phyloP scores from a whole-genome alignment of 2,888 invertebrate species.

The Selenia dentaria region DNA sequence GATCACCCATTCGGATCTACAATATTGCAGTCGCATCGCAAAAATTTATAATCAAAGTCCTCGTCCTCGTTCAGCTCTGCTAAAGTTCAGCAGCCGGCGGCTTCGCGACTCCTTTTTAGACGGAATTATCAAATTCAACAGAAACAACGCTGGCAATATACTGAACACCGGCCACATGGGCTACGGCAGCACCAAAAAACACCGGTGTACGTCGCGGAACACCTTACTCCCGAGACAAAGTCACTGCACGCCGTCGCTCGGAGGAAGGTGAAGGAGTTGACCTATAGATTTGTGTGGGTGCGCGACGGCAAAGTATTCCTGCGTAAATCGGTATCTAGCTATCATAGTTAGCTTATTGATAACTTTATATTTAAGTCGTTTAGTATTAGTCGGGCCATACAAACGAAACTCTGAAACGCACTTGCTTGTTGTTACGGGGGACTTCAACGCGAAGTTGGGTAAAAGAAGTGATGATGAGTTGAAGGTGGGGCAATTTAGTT shows the following conservation, averaged over 20 bases:
- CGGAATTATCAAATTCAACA: too few species aligned
- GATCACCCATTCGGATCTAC: not conserved
- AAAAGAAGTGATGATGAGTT: too few species aligned
- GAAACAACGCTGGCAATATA: not conserved
- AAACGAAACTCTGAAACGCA: too few species aligned
- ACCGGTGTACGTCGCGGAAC: not conserved
- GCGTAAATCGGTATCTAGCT: too few species aligned
- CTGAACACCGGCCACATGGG: conserved; percentile 1
- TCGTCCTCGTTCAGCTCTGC: not conserved
- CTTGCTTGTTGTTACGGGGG: too few species aligned
- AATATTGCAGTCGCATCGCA: not conserved
- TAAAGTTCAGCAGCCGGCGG: not conserved
- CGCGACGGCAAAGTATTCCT: not conserved
- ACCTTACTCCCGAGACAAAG: not conserved
- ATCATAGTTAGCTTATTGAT: too few species aligned
- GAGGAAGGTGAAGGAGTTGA: not conserved
- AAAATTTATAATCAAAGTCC: not conserved
- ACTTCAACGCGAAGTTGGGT: too few species aligned
- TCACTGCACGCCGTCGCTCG: too few species aligned
- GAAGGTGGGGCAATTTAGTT: too few species aligned
- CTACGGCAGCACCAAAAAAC: not conserved
- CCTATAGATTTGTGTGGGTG: not conserved
- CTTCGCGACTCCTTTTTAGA: not conserved
- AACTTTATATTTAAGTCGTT: too few species aligned
- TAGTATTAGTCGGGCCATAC: too few species aligned